Base-by-base conservation (phyloP, 1,140 invertebrate species). In the Nomia melanderi region DNA sequence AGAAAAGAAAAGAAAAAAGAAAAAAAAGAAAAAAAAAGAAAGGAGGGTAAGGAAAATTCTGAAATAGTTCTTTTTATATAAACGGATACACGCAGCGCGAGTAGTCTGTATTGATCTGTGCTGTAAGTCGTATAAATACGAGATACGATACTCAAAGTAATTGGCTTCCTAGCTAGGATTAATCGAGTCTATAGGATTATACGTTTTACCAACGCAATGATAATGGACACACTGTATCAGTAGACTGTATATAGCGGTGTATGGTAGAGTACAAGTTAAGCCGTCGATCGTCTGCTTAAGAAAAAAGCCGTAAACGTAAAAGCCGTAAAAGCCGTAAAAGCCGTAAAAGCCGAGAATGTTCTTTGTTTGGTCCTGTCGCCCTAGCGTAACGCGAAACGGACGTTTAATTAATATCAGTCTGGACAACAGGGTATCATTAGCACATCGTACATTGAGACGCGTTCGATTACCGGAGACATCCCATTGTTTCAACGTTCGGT, bases 151-250 rank as follows among this genome's bases (percentile, higher is more conserved):
- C 57, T 80, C 57, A 67, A 83, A 70, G 81, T 85, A 83, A 83
- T 82, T 83, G 83, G 86, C 85, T 87, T 87, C 83, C 85, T 87
- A 87, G 85, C 36, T 87, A 87, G 80, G 83, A 75, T 87, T 85
- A 85, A 82, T 66, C 70, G 75, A 85, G 77, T 77, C 66, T 83
- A 84, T 80, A 70, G 77, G 70, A 81, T 84, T 81, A 78, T 73
- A 81, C 76, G 47, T 79, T 78, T n/a, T 76, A 82, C 20, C 62
- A 63, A 76, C 78, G 79, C 74, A 83, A 84, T 71, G 76, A 74
- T 86, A 82, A 80, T 57, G 65, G 31, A 86, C 77, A 79, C 36
- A 85, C 80, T 39, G 67, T 85, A 84, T 66, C 59, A 75, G 82
- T 86, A 86, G 84, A 69, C 73, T 86, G 82, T 86, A 86, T 72